phyloP scores from a whole-genome alignment of 2,888 invertebrate genomes.

The Polietes domitor region DNA sequence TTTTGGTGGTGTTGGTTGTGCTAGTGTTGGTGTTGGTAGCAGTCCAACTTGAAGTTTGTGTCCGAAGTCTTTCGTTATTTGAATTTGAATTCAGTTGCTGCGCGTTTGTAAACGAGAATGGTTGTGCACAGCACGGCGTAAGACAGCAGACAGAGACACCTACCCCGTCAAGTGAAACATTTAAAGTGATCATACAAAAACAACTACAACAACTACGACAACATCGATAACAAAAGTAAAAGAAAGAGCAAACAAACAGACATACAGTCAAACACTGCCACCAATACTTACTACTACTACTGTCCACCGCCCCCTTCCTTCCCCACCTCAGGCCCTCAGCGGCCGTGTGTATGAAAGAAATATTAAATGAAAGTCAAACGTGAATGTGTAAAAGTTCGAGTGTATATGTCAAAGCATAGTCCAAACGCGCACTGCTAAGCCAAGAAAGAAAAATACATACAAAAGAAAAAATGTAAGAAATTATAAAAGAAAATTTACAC shows the following conservation, averaged over 20 bases:
- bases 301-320: not conserved
- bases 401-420: slow-evolving; percentile 8
- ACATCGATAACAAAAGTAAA: slow-evolving; percentile 49
- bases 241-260: slow-evolving; percentile 38
- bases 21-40: slow-evolving; percentile 8
- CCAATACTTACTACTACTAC: not conserved
- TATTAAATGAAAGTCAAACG: slow-evolving; percentile 31
- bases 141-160: slow-evolving; percentile 22
- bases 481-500: not conserved
- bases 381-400: slow-evolving; percentile 10
- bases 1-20: not conserved
- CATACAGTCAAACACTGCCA: slow-evolving; percentile 31
- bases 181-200: slow-evolving; percentile 22
- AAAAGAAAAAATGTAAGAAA: slow-evolving; percentile 32
- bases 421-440: not conserved
- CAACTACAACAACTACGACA: slow-evolving; percentile 17
- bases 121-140: slow-evolving; percentile 61
- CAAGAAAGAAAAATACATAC: slow-evolving; percentile 5
- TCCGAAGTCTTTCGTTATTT: slow-evolving; percentile 72
- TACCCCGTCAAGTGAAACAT: slow-evolving; percentile 8
- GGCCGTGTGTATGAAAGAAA: not conserved
- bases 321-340: not conserved
- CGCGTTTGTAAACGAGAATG: slow-evolving; percentile 71
- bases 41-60: slow-evolving; percentile 68
- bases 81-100: slow-evolving; percentile 70